A percentile compares a stretch with the other conserved stretches of the same genome.
Evolutionary conservation across 2,113 vertebrate species (phyloP).

Genomic region (Syngnathoides biaculeatus): DNA sequence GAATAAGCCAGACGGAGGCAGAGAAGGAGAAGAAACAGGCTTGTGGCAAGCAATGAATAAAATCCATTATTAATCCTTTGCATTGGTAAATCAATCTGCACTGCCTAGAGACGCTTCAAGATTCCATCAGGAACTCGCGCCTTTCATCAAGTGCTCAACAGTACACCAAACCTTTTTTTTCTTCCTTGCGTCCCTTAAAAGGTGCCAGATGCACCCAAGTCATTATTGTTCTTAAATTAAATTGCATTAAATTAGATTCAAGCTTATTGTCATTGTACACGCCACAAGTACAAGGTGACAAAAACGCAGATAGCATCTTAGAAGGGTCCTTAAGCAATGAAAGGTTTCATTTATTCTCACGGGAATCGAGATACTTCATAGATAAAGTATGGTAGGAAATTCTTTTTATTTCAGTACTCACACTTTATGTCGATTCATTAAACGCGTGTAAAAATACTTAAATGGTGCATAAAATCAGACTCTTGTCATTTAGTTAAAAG

Average conservation of each 20-base stretch:
- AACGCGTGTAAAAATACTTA: no score
- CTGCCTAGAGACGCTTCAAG: slow-evolving; percentile 8
- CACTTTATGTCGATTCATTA: no score
- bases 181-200: background rate
- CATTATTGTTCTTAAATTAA: background rate
- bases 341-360: no score
- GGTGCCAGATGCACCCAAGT: background rate
- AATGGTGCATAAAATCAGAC: background rate
- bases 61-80: slow-evolving; percentile 23
- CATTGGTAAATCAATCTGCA: slow-evolving; percentile 25
- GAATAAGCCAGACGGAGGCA: slow-evolving; percentile 10
- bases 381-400: no score
- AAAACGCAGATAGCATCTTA: background rate
- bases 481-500: background rate
- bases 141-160: background rate
- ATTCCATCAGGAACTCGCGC: background rate
- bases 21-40: slow-evolving; percentile 6
- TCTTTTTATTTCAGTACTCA: no score
- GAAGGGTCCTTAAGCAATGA: background rate
- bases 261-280: background rate
- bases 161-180: background rate
- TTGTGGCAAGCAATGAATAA: slow-evolving; percentile 33
- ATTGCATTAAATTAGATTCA: background rate
- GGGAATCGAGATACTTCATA: no score
- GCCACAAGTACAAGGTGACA: background rate